Percentiles rank a stretch among this genome's conserved stretches.
phyloP scores from a whole-genome alignment of 2,113 vertebrate genomes.

The Bambusicola thoracicus region DNA sequence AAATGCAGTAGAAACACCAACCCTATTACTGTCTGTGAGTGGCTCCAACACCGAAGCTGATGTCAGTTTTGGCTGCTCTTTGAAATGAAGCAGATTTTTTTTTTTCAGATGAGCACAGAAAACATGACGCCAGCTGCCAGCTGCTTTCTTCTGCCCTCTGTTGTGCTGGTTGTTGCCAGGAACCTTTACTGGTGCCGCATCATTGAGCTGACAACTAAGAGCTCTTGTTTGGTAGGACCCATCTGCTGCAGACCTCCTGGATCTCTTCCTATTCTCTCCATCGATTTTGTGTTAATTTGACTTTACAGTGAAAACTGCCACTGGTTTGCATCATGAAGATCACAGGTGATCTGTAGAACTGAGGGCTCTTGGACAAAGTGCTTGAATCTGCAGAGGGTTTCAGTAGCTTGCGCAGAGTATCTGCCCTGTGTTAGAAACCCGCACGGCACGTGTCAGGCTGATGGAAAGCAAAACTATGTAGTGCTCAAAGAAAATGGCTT shows the following conservation, averaged over 20 bases:
- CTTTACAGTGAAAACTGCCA: neutral
- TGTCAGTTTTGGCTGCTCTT: neutral
- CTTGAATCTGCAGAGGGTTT: neutral
- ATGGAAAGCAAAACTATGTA: neutral
- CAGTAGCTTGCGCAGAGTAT: neutral
- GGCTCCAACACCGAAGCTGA: rapidly evolving
- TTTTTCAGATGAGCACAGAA: neutral
- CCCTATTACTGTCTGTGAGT: neutral
- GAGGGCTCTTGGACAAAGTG: neutral
- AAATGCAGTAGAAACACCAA: neutral
- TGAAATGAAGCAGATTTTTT: neutral
- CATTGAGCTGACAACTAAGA: neutral
- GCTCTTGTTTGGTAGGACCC: neutral
- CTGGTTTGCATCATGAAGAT: neutral
- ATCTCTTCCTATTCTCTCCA: neutral
- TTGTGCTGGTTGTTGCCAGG: neutral
- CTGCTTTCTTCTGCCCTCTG: neutral
- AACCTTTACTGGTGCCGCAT: neutral
- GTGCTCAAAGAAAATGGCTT: neutral
- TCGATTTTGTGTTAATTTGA: neutral
- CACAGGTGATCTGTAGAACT: neutral
- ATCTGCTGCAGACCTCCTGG: neutral
- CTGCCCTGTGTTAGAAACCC: neutral
- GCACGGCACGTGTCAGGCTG: neutral
- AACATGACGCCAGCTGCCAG: neutral